Evolutionary conservation across 2,797 vertebrate species (phyloP), one percentile per base, ranked within the genome.

Genomic region (Picus viridis): DNA sequence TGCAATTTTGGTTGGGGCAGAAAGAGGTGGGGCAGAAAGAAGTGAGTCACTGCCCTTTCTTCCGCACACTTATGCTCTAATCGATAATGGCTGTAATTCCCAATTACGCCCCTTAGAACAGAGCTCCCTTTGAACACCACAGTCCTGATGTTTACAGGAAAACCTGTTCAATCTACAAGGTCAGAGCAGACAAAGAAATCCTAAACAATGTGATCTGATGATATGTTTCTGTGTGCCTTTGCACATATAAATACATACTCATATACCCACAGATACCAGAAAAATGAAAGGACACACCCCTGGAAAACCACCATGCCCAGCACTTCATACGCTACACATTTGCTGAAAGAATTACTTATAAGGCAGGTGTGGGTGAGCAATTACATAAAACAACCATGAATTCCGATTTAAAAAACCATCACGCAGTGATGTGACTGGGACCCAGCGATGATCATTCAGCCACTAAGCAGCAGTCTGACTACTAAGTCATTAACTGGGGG

Each of bases 161-260:
- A 90, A 53, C 36, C 0, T 22, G 32, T 64, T 75, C 63, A 74
- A 74, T 85, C 65, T 74, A 65, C 59, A 82, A 95, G 91, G 87
- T 94, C 85, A 80, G 65, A 68, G 62, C 68, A 93, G 69, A 95
- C 88, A 95, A 95, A 95, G 90, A 94, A 95, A 95, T 45, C 32
- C 57, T 34, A 24, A 90, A 77, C 34, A 85, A 77, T 88, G 47
- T 80, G 26, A 58, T 71, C 63, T 4, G 45, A 93, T 71, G 34
- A 29, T 30, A 77, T 62, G 32, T 26, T 74, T 34, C 10, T 8
- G 14, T 9, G 43, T 4, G 6, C 12, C 9, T 45, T 16, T 63
- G 63, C 43, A 30, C 36, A 36, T 51, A 29, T 15, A 56, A 63
- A 78, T 26, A 39, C 0, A 49, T 1, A 36, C 5, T 3, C 7